Evolutionary conservation across 2,888 invertebrate species (phyloP).

Genomic region (Neoascia interrupta): DNA sequence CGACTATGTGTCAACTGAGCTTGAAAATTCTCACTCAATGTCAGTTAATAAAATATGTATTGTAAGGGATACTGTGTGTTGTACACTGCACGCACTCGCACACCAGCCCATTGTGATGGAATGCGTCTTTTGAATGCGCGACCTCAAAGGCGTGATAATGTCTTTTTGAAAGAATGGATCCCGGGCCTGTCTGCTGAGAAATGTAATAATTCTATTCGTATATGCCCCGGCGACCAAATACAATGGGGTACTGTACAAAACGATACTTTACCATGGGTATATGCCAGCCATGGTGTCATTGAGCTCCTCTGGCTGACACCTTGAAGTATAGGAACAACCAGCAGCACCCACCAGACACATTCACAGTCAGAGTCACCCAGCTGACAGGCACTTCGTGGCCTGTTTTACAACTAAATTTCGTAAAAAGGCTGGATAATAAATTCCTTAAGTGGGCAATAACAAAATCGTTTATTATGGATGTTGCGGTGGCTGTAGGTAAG

Average conservation of each 20-base stretch:
- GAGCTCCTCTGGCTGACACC: slow-evolving; percentile 65
- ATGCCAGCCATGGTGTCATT: slow-evolving; percentile 48
- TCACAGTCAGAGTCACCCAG: no score
- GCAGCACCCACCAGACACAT: slow-evolving; percentile 43
- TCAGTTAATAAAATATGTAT: slow-evolving; percentile 62
- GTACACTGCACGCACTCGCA: slow-evolving; percentile 7
- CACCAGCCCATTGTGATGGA: neutral
- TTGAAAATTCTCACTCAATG: slow-evolving; percentile 69
- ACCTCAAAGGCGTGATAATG: slow-evolving; percentile 69
- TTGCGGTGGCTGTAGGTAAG: slow-evolving; percentile 36
- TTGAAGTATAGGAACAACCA: slow-evolving; percentile 34
- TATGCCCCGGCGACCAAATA: slow-evolving; percentile 10
- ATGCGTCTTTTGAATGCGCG: slow-evolving; percentile 35
- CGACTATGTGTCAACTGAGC: slow-evolving; percentile 66
- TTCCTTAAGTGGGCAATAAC: slow-evolving; percentile 69
- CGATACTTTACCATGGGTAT: neutral
- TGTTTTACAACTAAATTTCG: slow-evolving; percentile 69
- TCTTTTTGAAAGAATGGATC: slow-evolving; percentile 60
- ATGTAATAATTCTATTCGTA: slow-evolving; percentile 42
- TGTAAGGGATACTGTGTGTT: slow-evolving; percentile 48
- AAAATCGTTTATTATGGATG: slow-evolving; percentile 68
- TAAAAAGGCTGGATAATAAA: slow-evolving; percentile 61
- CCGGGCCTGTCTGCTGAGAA: slow-evolving; percentile 31
- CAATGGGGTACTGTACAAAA: slow-evolving; percentile 37
- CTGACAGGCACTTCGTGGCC: slow-evolving; percentile 47